A percentile compares a stretch with the other conserved stretches of the same genome.
These are phyloP conservation scores for Cyrtonyx montezumae DNA, from an alignment of 2,113 vertebrate genomes.

Conservation along the genomic window DNA sequence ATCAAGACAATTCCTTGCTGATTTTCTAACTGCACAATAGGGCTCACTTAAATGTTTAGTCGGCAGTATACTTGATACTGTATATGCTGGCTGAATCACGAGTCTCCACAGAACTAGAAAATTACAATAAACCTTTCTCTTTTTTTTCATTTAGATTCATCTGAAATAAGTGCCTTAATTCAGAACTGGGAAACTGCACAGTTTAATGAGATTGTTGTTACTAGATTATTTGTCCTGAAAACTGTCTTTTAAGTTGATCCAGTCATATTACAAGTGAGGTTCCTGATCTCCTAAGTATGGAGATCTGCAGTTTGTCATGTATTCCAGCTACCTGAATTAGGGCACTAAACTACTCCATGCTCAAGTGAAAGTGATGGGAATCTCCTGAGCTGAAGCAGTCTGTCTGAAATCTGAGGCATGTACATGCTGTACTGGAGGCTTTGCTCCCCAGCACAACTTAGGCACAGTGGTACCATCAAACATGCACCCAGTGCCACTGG, in stretches of 20 bases:
- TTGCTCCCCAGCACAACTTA: neutral
- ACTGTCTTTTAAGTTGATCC: fast-evolving
- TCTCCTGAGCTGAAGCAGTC: neutral
- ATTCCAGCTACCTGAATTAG: neutral
- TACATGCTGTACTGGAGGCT: neutral
- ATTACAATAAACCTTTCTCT: neutral
- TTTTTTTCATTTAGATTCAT: neutral
- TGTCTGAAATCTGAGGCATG: neutral
- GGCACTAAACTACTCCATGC: neutral
- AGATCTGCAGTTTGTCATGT: neutral
- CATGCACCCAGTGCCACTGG: fast-evolving
- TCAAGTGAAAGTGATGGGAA: neutral
- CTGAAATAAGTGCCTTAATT: neutral
- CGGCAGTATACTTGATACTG: neutral
- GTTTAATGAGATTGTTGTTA: neutral
- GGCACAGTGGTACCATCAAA: neutral
- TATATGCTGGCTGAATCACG: neutral
- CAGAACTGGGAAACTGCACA: neutral
- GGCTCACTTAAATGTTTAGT: neutral
- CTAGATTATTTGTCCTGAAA: neutral
- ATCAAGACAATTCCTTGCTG: neutral
- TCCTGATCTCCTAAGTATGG: neutral
- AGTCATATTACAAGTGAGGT: neutral
- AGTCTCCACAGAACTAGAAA: neutral
- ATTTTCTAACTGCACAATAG: neutral